These are phyloP conservation scores for Aporrectodea caliginosa DNA, from an alignment of 1,140 invertebrate genomes.

Conservation along the genomic window DNA sequence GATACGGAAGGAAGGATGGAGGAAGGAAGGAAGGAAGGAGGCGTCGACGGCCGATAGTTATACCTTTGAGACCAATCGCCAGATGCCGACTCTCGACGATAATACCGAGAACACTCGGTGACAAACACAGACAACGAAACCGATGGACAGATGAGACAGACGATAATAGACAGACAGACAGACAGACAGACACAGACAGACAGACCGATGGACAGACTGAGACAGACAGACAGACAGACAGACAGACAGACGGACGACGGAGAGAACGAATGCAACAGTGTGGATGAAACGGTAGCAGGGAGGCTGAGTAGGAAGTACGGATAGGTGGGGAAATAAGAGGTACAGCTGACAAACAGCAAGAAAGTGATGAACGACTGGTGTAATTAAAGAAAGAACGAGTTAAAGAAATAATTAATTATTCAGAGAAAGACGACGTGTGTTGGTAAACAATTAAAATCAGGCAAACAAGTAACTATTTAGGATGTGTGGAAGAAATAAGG, in stretches of 20 bases:
- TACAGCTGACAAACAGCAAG: no score
- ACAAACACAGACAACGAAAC: no score
- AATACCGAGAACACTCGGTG: no score
- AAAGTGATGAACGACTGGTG: no score
- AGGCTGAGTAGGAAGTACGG: no score
- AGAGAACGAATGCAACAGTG: background rate
- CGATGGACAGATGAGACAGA: background rate
- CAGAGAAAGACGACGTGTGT: background rate
- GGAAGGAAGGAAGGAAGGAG: no score
- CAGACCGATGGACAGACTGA: background rate
- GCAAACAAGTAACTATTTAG: background rate
- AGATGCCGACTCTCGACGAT: no score
- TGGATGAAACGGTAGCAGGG: background rate
- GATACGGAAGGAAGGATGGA: no score
- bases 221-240: background rate
- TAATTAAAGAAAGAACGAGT: background rate
- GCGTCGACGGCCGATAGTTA: no score
- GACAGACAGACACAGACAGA: background rate
- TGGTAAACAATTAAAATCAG: no score
- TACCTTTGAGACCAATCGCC: no score
- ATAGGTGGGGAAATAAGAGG: no score
- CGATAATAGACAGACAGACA: background rate
- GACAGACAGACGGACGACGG: conserved; percentile 10
- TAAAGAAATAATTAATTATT: background rate
- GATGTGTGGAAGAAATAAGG: background rate